Conservation (phyloP, 2,888 invertebrate genomes). For the Automeris io region DNA sequence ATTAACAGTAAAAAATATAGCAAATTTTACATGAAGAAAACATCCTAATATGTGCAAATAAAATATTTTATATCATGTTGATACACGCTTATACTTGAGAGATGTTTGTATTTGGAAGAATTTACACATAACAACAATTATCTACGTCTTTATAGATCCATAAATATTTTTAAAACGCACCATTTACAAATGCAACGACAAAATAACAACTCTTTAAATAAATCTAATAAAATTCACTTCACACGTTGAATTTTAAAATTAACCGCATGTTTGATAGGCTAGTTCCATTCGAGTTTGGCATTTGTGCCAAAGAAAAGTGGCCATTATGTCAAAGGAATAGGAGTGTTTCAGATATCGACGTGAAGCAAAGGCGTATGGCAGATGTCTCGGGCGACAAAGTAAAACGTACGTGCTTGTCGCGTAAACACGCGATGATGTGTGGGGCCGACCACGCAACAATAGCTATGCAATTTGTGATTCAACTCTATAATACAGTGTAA, state of each 20-base stretch:
- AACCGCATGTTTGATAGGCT: constrained; percentile 43
- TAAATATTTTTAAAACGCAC: background rate
- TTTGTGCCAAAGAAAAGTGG: constrained; percentile 16
- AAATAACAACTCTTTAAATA: constrained; percentile 30
- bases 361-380: constrained; percentile 24
- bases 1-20: no score
- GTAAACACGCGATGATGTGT: constrained; percentile 69
- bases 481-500: constrained; percentile 58
- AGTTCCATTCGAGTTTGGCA: constrained; percentile 19
- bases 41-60: no score
- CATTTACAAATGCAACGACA: constrained; percentile 3
- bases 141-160: background rate
- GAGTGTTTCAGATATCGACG: background rate
- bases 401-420: constrained; percentile 66
- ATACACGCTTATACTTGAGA: no score
- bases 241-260: constrained; percentile 57
- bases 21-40: no score
- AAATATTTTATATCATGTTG: no score
- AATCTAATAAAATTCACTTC: constrained; percentile 50
- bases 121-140: no score
- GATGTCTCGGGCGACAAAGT: constrained; percentile 72
- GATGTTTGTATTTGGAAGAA: no score
- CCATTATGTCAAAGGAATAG: constrained; percentile 29
- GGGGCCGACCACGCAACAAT: constrained; percentile 66
- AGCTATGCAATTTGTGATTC: constrained; percentile 70